Evolutionary conservation across 2,888 invertebrate genomes (phyloP).

Genomic region (Spicauda simplicius): DNA sequence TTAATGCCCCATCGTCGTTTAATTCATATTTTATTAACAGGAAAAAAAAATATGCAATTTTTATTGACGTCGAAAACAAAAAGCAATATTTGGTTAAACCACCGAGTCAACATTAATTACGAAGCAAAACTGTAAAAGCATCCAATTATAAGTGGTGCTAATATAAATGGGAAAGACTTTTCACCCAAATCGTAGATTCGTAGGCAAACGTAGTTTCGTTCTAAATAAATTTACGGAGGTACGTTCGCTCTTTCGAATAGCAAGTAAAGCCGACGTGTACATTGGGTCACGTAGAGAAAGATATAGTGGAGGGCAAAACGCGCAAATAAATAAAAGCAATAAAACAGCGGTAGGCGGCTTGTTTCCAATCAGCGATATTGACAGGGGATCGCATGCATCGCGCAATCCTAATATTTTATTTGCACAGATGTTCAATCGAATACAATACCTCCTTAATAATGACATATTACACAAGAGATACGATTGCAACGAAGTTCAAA

Average conservation of each 20-base stretch:
- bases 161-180: not conserved
- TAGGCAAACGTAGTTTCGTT: not conserved
- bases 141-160: no score
- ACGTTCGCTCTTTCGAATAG: conserved; percentile 14
- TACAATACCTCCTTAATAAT: conserved; percentile 37
- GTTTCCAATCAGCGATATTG: conserved; percentile 70
- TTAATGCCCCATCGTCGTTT: no score
- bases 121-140: not conserved
- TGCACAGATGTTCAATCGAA: conserved; percentile 43
- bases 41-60: no score
- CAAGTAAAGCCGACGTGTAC: not conserved
- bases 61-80: no score
- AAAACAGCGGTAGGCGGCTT: conserved; percentile 50
- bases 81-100: no score
- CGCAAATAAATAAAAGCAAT: conserved; percentile 61
- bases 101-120: not conserved
- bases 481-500: conserved; percentile 2
- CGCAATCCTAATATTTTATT: conserved; percentile 52
- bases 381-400: conserved; percentile 55
- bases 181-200: not conserved
- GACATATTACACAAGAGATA: conserved; percentile 20
- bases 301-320: conserved; percentile 26
- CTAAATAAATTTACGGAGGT: conserved; percentile 1
- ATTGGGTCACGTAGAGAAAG: conserved; percentile 11
- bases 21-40: no score